A percentile compares a stretch with the other conserved stretches of the same genome.
Conservation (phyloP, 1,140 invertebrate genomes). For the Melipona quadrifasciata region DNA sequence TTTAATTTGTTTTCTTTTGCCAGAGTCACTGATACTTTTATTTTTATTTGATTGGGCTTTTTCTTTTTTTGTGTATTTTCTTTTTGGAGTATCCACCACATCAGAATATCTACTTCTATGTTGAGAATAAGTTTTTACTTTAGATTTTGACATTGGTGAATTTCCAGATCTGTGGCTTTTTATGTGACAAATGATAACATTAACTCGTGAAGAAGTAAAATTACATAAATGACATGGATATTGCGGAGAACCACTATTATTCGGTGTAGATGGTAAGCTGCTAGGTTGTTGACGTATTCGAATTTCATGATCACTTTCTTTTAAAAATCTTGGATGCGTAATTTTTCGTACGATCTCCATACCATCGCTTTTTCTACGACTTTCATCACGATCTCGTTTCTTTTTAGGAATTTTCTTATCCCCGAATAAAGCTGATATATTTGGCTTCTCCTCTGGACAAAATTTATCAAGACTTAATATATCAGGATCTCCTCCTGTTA, state of each 20-base stretch:
- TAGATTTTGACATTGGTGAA: conserved; percentile 50
- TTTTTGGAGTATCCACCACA: conserved; percentile 79
- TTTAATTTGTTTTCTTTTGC: conserved; percentile 74
- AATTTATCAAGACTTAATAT: conserved; percentile 85
- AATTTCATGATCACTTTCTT: conserved; percentile 85
- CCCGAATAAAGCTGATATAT: conserved; percentile 77
- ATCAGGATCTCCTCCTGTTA: conserved; percentile 86
- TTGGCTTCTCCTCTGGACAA: conserved; percentile 83
- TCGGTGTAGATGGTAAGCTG: conserved; percentile 69
- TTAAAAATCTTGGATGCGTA: conserved; percentile 82
- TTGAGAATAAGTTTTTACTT: conserved; percentile 63
- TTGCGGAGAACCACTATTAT: conserved; percentile 71
- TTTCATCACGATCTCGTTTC: conserved; percentile 69
- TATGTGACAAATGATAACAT: conserved; percentile 87
- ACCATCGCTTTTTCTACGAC: conserved; percentile 57
- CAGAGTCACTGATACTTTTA: conserved; percentile 60
- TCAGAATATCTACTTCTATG: conserved; percentile 58
- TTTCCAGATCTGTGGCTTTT: conserved; percentile 83
- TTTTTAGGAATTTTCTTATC: conserved; percentile 78
- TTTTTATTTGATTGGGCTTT: conserved; percentile 70
- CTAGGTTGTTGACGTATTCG: conserved; percentile 80
- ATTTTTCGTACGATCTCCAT: conserved; percentile 72
- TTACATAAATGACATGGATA: conserved; percentile 86
- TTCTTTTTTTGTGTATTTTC: conserved; percentile 77
- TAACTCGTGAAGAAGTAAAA: conserved; percentile 85